Conservation (phyloP, 2,888 invertebrate genomes). For the Drosophila rellima region DNA sequence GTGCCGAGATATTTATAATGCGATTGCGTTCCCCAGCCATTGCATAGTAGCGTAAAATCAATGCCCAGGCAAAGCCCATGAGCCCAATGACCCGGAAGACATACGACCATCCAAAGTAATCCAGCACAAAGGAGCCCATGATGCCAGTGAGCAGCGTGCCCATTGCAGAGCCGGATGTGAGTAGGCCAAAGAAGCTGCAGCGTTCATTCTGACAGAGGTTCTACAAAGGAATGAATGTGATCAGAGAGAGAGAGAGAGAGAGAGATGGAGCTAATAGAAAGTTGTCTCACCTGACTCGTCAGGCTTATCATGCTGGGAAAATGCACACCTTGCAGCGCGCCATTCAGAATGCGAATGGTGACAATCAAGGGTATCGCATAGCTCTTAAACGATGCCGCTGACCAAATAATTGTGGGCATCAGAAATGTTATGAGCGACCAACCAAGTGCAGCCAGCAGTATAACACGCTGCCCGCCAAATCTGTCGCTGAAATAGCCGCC, state of each 20-base stretch:
- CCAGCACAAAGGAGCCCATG: slow-evolving; percentile 89
- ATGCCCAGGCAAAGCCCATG: slow-evolving; percentile 87
- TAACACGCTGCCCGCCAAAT: slow-evolving; percentile 89
- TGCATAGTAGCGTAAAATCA: slow-evolving; percentile 87
- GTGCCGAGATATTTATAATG: slow-evolving; percentile 85
- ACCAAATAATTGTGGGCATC: slow-evolving; percentile 87
- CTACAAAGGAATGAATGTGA: slow-evolving; percentile 61
- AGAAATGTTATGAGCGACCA: slow-evolving; percentile 87
- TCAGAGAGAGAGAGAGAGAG: too few species aligned
- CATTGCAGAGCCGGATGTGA: slow-evolving; percentile 88
- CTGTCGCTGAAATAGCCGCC: slow-evolving; percentile 88
- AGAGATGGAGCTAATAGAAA: neutral
- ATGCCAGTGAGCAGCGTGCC: slow-evolving; percentile 90
- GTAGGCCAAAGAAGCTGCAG: slow-evolving; percentile 89
- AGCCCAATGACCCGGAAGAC: slow-evolving; percentile 89
- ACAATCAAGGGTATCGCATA: slow-evolving; percentile 87
- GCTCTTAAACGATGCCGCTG: slow-evolving; percentile 80
- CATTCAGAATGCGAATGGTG: slow-evolving; percentile 88
- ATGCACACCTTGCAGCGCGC: slow-evolving; percentile 89
- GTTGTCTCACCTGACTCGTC: slow-evolving; percentile 86
- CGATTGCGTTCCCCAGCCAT: slow-evolving; percentile 85
- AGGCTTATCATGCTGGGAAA: slow-evolving; percentile 90
- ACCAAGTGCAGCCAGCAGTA: slow-evolving; percentile 88
- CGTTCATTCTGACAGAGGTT: slow-evolving; percentile 88
- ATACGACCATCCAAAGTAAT: slow-evolving; percentile 89